These are phyloP conservation scores for Chelidonichthys spinosus DNA, from an alignment of 2,797 vertebrate species.

Conservation along the genomic window DNA sequence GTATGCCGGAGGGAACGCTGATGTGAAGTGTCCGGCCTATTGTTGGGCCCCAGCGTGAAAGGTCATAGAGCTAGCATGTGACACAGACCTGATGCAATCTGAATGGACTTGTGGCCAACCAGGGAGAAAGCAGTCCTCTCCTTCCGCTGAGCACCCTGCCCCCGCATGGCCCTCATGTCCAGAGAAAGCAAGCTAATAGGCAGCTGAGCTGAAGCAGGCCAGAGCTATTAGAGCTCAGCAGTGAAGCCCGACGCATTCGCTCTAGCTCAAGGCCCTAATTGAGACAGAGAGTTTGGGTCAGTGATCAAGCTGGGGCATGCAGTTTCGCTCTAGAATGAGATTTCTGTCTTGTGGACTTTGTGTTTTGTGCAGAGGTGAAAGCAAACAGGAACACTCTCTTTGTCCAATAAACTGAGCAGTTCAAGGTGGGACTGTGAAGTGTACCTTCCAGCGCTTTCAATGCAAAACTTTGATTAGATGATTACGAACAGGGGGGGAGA, in stretches of 20 bases:
- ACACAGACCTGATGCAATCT: constrained; percentile 74
- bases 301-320: constrained; percentile 67
- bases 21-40: constrained; percentile 66
- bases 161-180: constrained; percentile 62
- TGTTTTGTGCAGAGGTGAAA: constrained; percentile 53
- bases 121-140: constrained; percentile 64
- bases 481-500: constrained; percentile 22
- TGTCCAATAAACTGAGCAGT: constrained; percentile 30
- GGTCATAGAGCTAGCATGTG: constrained; percentile 74
- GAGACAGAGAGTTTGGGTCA: constrained; percentile 75
- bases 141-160: constrained; percentile 62
- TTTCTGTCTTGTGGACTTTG: constrained; percentile 53
- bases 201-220: constrained; percentile 68
- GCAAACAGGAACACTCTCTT: constrained; percentile 32
- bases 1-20: constrained; percentile 49
- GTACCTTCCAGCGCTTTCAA: not conserved
- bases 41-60: constrained; percentile 70
- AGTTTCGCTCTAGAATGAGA: constrained; percentile 55
- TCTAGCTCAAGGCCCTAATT: constrained; percentile 69
- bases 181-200: constrained; percentile 74
- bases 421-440: constrained; percentile 10
- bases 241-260: constrained; percentile 60
- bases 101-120: constrained; percentile 72
- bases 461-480: constrained; percentile 29
- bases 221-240: constrained; percentile 70